Conservation (phyloP, 2,113 vertebrate genomes). For the Sakesphorus luctuosus region DNA sequence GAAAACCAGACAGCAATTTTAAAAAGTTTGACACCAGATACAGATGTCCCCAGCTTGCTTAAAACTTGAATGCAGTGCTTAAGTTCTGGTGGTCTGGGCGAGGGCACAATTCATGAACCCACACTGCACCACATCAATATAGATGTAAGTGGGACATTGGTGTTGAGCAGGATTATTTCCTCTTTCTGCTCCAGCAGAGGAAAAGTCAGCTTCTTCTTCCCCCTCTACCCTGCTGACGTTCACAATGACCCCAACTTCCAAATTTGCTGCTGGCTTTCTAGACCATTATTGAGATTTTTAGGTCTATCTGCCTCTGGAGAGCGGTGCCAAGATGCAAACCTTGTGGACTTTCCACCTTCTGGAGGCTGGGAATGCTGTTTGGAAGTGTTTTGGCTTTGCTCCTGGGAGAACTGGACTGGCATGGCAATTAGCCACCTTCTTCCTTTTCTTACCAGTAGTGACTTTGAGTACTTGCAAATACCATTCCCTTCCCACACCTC, state of each 20-base stretch:
- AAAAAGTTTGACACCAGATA: background rate
- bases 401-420: conserved; percentile 42
- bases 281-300: background rate
- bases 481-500: conserved; percentile 54
- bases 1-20: background rate
- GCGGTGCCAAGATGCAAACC: background rate
- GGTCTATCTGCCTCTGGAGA: background rate
- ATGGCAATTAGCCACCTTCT: conserved; percentile 26
- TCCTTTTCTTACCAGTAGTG: background rate
- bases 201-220: background rate
- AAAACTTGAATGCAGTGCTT: background rate
- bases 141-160: background rate
- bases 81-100: background rate
- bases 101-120: background rate
- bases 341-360: background rate
- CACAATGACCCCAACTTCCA: background rate
- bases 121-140: background rate
- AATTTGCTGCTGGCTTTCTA: background rate
- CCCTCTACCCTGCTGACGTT: background rate
- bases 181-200: background rate
- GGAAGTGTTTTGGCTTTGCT: background rate
- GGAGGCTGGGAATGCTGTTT: background rate
- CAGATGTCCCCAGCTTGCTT: background rate
- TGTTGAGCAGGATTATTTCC: background rate
- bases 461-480: conserved; percentile 40